A percentile compares a stretch with the other conserved stretches of the same genome.
Evolutionary conservation across 1,140 invertebrate species (phyloP).

Genomic region (Zaprionus tsacasi): DNA sequence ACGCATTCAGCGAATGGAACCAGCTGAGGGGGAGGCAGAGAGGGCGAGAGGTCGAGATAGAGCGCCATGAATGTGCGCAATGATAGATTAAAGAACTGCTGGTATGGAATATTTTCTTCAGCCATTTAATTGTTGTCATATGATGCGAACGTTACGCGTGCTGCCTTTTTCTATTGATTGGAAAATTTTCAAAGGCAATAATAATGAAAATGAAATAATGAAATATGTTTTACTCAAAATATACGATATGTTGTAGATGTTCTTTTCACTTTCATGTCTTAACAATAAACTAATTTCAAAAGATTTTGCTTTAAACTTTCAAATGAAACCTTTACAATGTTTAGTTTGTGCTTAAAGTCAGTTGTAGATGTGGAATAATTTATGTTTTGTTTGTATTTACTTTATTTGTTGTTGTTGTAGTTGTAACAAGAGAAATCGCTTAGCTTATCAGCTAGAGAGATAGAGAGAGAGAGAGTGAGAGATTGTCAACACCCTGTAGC

Average conservation of each 20-base stretch:
- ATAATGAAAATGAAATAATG: not conserved
- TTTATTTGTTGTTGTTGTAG: conserved; percentile 11
- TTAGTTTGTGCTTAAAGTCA: not conserved
- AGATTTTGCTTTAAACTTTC: no score
- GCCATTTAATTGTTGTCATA: conserved; percentile 54
- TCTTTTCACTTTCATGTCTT: not conserved
- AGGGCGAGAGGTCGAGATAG: conserved; percentile 30
- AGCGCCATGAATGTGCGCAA: conserved; percentile 29
- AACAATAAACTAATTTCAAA: not conserved
- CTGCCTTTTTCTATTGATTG: conserved; percentile 1
- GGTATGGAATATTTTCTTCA: conserved; percentile 46
- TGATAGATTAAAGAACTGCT: conserved; percentile 46
- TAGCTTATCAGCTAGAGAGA: conserved; percentile 29
- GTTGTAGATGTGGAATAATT: not conserved
- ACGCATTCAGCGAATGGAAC: conserved; percentile 65
- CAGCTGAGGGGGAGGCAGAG: conserved; percentile 30
- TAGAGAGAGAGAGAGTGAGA: conserved; percentile 6
- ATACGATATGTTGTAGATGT: no score
- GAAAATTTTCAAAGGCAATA: conserved; percentile 12
- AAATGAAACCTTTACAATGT: not conserved
- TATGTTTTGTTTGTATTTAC: conserved; percentile 18
- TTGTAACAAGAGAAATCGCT: conserved; percentile 19
- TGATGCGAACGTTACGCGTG: conserved; percentile 25
- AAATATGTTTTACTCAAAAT: conserved; percentile 1
- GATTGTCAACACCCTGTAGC: conserved; percentile 28